Conservation (phyloP, 92 coral and sea anemone genomes). For the Actinostola sp. region DNA sequence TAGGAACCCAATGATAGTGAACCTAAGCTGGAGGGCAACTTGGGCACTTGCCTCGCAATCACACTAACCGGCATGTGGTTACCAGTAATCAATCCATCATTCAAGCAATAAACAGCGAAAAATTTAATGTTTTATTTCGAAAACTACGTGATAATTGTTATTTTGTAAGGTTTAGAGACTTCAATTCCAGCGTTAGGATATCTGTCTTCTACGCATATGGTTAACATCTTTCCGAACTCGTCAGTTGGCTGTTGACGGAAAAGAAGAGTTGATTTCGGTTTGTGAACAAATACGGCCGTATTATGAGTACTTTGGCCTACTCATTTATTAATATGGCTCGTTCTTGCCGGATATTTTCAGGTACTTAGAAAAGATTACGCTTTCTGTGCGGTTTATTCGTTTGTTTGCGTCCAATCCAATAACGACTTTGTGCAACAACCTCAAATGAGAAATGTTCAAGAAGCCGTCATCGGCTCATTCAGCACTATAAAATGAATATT, state of each 20-base stretch:
- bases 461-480: neutral
- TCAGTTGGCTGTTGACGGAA: constrained; percentile 32
- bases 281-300: constrained; percentile 12
- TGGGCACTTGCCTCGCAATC: constrained; percentile 14
- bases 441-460: constrained; percentile 10
- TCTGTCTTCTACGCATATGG: constrained; percentile 35
- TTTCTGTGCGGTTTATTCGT: constrained; percentile 44
- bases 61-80: constrained; percentile 64
- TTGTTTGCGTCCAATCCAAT: constrained; percentile 76
- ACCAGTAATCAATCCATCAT: constrained; percentile 38
- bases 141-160: constrained; percentile 18
- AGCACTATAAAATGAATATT: neutral
- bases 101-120: constrained; percentile 21
- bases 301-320: constrained; percentile 7
- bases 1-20: constrained; percentile 69
- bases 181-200: neutral
- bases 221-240: constrained; percentile 11
- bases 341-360: constrained; percentile 61
- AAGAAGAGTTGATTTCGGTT: constrained; percentile 21
- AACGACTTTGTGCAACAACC: constrained; percentile 42
- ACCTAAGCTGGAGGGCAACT: constrained; percentile 55
- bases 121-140: neutral
- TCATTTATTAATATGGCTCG: constrained; percentile 53
- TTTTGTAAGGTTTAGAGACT: neutral
- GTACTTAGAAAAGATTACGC: constrained; percentile 74